These are phyloP conservation scores for Catamblyrhynchus diadema DNA, from an alignment of 2,797 vertebrate species.

Conservation along the genomic window DNA sequence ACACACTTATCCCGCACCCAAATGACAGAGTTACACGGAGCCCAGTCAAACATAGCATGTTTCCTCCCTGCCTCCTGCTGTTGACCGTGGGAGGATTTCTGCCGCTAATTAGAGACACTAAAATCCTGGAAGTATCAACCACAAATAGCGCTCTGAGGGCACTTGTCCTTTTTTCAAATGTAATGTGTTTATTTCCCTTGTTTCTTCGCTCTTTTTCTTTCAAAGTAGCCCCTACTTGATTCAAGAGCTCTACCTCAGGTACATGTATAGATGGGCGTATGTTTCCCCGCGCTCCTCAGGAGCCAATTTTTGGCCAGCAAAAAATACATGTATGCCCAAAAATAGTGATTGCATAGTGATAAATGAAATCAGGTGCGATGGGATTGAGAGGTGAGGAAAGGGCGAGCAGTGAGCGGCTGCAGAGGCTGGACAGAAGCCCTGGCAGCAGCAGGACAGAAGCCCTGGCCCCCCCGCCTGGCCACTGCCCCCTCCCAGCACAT, in stretches of 20 bases:
- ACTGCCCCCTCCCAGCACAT: not conserved
- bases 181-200: not conserved
- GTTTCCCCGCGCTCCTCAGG: not conserved
- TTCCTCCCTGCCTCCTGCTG: not conserved
- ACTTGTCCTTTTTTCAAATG: not conserved
- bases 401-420: not conserved
- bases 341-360: no score
- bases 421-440: not conserved
- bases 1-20: not conserved
- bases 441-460: not conserved
- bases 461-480: not conserved
- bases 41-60: not conserved
- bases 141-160: not conserved
- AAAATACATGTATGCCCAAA: not conserved
- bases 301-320: not conserved
- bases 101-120: not conserved
- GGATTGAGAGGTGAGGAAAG: not conserved
- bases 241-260: not conserved
- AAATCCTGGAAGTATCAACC: not conserved
- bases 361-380: not conserved
- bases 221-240: not conserved
- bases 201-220: not conserved
- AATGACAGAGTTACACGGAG: not conserved
- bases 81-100: not conserved
- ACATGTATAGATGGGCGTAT: fast-evolving